A percentile compares a stretch with the other conserved stretches of the same genome.
These are phyloP conservation scores for Notiomystis cincta DNA, from an alignment of 2,113 vertebrate species.

Conservation along the genomic window DNA sequence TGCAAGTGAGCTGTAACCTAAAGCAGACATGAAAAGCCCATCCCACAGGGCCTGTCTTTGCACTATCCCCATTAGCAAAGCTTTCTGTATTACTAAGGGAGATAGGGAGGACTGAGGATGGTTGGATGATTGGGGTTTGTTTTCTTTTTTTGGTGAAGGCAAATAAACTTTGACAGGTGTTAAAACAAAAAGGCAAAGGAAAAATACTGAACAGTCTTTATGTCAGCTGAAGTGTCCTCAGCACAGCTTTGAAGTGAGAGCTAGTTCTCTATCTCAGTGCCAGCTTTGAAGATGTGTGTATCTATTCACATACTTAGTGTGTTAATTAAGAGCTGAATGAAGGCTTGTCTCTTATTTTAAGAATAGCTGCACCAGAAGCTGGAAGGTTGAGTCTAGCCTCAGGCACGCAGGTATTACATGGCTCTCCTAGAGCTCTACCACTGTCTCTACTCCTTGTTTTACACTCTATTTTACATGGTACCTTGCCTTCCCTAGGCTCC, in stretches of 20 bases:
- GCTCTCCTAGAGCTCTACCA: background rate
- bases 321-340: background rate
- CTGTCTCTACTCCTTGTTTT: background rate
- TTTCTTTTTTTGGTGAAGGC: background rate
- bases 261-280: background rate
- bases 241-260: background rate
- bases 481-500: background rate
- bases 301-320: background rate
- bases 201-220: background rate
- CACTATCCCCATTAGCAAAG: background rate
- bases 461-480: background rate
- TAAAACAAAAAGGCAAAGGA: background rate
- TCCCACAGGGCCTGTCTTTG: background rate
- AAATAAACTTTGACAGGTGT: background rate
- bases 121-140: background rate
- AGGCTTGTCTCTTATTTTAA: background rate
- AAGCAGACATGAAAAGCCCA: background rate
- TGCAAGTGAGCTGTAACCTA: background rate
- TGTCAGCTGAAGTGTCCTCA: background rate
- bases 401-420: background rate
- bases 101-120: background rate
- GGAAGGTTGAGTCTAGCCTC: constrained; percentile 31
- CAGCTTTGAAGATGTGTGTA: background rate
- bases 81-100: background rate
- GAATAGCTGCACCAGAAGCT: background rate